Evolutionary conservation across 2,113 vertebrate genomes (phyloP), one percentile per base, ranked within the genome.

Genomic region (Sebastes fasciatus): DNA sequence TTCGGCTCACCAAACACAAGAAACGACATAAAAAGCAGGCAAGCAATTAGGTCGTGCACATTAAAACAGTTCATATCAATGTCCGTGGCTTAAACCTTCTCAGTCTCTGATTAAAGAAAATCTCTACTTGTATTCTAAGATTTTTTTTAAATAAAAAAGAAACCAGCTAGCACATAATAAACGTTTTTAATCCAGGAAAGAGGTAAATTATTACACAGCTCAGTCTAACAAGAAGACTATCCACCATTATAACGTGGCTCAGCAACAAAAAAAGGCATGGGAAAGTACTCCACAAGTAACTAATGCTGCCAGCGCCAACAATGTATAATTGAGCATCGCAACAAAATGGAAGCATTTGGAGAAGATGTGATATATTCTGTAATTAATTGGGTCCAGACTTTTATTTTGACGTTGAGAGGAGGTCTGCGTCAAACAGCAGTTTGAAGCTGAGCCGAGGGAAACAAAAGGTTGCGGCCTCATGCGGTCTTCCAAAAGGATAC

Each of bases 401-500:
- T 78, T 82, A 86, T 82, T 88, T 86, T 83, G 81, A 83, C 43
- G 63, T 81, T 16, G 45, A 83, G 80, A 66, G 85, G 88, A 80
- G 69, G 66, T 91, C 72, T 63, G 43, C 69, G 57, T 88, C 88
- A 86, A 86, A 89, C 82, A 42, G 76, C 42, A 11, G 60, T 79
- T 88, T 74, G 72, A 84, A 34, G 76, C 85, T n/a, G 55, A 19
- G 40, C 86, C 51, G 72, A 82, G 70, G 43, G 77, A 85, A 79
- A 90, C 90, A 91, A 90, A 92, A 90, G 88, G 66, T 79, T 64
- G 43, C 16, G 83, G 80, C 86, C 87, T 88, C 75, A 69, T 65
- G 77, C 51, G 4, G 58, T 82, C 84, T 81, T 90, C 81, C 74
- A 79, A 87, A 70, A 77, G 80, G 55, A 90, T 62, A 92, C 89